These are phyloP conservation scores for Pterocles gutturalis DNA, from an alignment of 2,113 vertebrate species.

Conservation along the genomic window DNA sequence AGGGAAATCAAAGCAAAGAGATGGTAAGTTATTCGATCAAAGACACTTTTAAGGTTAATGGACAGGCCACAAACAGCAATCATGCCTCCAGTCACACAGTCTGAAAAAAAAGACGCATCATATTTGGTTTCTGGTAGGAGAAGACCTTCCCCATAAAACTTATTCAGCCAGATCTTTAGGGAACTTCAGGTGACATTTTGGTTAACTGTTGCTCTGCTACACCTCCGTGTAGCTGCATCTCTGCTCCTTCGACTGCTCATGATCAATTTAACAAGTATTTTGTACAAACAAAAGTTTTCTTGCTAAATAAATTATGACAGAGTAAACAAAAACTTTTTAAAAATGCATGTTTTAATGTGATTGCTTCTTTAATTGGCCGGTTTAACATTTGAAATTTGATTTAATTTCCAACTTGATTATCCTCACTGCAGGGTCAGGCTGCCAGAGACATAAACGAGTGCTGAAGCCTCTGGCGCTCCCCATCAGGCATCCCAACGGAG, in stretches of 20 bases:
- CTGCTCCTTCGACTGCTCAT: background rate
- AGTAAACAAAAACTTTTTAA: slow-evolving; percentile 71
- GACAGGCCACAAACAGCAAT: slow-evolving; percentile 17
- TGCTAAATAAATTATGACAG: slow-evolving; percentile 59
- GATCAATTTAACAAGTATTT: slow-evolving; percentile 60
- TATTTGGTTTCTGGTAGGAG: background rate
- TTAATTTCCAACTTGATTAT: slow-evolving; percentile 77
- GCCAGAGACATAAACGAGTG: slow-evolving; percentile 2
- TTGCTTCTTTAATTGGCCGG: slow-evolving; percentile 75
- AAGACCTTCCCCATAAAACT: background rate
- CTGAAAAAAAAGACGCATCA: background rate
- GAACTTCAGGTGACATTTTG: background rate
- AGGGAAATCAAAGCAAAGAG: slow-evolving; percentile 51
- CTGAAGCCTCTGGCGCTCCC: background rate
- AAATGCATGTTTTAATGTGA: slow-evolving; percentile 69
- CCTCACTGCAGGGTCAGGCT: slow-evolving; percentile 53
- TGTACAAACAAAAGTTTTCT: slow-evolving; percentile 59
- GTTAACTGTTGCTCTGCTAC: background rate
- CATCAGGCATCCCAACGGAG: background rate
- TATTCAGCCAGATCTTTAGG: background rate
- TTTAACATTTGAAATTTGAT: slow-evolving; percentile 77
- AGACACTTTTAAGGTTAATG: slow-evolving; percentile 38
- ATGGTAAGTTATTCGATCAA: slow-evolving; percentile 10
- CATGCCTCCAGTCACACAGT: background rate
- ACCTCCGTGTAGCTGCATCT: background rate